Percentiles rank a stretch among this genome's conserved stretches.
phyloP scores from a whole-genome alignment of 1,140 invertebrate species.

The Tyrophagus putrescentiae region DNA sequence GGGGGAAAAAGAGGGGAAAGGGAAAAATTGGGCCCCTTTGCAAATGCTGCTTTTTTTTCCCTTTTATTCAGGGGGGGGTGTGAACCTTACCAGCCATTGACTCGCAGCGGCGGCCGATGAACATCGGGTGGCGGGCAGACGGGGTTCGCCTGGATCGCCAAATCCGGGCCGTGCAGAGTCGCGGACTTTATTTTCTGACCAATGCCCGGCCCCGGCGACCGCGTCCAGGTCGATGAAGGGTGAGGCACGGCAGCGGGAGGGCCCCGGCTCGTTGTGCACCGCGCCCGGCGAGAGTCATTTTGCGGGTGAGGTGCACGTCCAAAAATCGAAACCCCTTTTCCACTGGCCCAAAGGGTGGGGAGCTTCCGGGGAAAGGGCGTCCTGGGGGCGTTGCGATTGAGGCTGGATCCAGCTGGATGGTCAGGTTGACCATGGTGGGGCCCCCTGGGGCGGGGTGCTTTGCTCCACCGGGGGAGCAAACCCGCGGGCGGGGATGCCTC shows the following conservation, averaged over 20 bases:
- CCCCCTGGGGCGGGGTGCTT: conserved; percentile 34
- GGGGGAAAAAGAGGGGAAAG: conserved; percentile 11
- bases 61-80: too few species aligned
- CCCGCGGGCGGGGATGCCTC: conserved; percentile 43
- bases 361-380: neutral
- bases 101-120: conserved; percentile 28
- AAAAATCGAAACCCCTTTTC: conserved; percentile 48
- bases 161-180: conserved; percentile 63
- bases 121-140: conserved; percentile 34
- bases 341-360: conserved; percentile 17
- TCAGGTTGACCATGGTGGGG: conserved; percentile 47
- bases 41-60: too few species aligned
- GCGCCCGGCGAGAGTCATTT: conserved; percentile 64
- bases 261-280: conserved; percentile 50
- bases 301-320: conserved; percentile 55
- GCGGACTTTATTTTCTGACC: conserved; percentile 55
- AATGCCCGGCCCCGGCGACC: conserved; percentile 55
- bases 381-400: neutral
- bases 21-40: conserved; percentile 2
- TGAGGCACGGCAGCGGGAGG: conserved; percentile 67
- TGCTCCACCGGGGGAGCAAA: conserved; percentile 26
- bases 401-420: conserved; percentile 44
- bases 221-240: conserved; percentile 60
- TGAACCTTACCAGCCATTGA: conserved; percentile 30
- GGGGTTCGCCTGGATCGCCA: conserved; percentile 36